phyloP scores from a whole-genome alignment of 37 sponge, comb jelly and placozoan genomes.

The Halisarca cf. caerulea region DNA sequence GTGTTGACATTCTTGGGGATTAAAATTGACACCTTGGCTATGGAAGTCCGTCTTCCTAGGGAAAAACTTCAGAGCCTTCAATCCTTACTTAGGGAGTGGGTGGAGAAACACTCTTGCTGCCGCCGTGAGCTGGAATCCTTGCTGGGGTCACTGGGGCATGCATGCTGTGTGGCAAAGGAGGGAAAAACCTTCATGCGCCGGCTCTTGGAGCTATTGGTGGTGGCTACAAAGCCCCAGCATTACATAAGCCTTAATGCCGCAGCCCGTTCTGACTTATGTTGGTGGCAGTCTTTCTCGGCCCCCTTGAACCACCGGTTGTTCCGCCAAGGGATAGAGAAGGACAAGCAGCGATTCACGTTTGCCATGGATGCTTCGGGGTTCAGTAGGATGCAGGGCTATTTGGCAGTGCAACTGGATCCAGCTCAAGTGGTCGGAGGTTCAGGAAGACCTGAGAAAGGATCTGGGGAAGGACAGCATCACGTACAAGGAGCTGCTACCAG shows the following conservation, averaged over 20 bases:
- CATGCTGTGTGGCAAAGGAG: too few relatives aligned
- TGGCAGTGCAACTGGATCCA: constrained; percentile 5
- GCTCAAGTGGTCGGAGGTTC: background rate
- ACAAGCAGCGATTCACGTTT: background rate
- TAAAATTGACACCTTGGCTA: background rate
- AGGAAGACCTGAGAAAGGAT: background rate
- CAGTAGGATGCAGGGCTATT: constrained; percentile 18
- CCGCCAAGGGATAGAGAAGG: background rate
- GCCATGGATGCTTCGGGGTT: constrained; percentile 43
- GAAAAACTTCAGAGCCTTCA: background rate
- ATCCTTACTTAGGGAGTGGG: background rate
- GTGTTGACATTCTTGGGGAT: background rate
- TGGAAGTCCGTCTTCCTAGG: background rate
- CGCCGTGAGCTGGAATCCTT: constrained; percentile 20
- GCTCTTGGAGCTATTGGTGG: constrained; percentile 26
- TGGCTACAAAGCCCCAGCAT: constrained; percentile 15
- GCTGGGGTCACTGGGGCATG: constrained; percentile 3
- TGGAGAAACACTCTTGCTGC: too few relatives aligned
- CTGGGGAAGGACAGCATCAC: background rate
- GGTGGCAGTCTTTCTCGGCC: constrained; percentile 31
- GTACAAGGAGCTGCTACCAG: too few relatives aligned
- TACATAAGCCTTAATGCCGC: background rate
- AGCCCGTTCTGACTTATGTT: constrained; percentile 12
- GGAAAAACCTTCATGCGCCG: too few relatives aligned
- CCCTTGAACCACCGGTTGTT: constrained; percentile 25